Evolutionary conservation across 2,888 invertebrate genomes (phyloP), one percentile per base, ranked within the genome.

Genomic region (Volucella bombylans): DNA sequence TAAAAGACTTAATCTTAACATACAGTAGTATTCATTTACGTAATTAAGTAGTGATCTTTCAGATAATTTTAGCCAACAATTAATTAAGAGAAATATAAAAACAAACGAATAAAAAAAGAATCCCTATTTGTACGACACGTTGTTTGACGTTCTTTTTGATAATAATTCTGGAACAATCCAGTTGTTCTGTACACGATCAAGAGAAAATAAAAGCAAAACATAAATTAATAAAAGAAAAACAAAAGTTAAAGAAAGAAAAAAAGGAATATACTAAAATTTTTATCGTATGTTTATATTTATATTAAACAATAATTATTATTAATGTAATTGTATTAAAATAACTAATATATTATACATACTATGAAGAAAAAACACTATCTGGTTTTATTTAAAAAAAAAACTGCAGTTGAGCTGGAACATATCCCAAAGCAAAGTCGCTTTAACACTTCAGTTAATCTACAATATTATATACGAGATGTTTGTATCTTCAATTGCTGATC

Each of bases 231-330:
- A 45, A 12, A 57, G 45, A 50, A 39, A 23, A 31, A 31, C 31
- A 31, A 31, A 31, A 31, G 31, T 31, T 31, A 31, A 31, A 41
- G 0, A 80, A 62, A 55, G 1, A 18, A 18, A 65, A 64, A 43
- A 41, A 62, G 8, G 14, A 73, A 62, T 65, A 79, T 59, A 79
- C 41, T 67, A 80, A 69, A 71, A 77, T 82, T 77, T 77, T 67
- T 80, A 71, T 74, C 50, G 64, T 83, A 79, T 83, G 72, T 83
- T 83, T 79, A 83, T 83, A 80, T 83, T 74, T 83, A 80, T 67
- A 83, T 59, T 59, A 79, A 69, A 69, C 47, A 61, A 38, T 61
- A 77, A 74, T 67, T 74, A 79, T 69, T 71, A 71, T 69, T 78
- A 82, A 62, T 74, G 73, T 79, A 78, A 79, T 73, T 74, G 57